Evolutionary conservation across 2,888 invertebrate species (phyloP), one percentile per base, ranked within the genome.

Genomic region (Teleogryllus oceanicus): DNA sequence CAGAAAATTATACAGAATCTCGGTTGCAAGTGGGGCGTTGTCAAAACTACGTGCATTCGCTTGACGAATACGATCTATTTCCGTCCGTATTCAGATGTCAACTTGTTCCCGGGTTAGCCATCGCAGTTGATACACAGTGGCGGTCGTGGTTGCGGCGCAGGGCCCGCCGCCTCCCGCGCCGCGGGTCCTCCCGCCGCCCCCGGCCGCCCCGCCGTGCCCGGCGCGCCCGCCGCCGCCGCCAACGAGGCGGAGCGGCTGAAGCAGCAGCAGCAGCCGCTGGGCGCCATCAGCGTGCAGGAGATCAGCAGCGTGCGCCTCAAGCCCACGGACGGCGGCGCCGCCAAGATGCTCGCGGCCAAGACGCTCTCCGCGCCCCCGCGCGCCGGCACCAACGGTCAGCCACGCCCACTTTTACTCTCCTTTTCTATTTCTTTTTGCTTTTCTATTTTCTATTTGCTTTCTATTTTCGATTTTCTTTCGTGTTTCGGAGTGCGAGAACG

Each of bases 221-320:
- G 20, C 18, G 24, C 50, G 11, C 76, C 74, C 13, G 74, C 50
- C 8, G 76, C 74, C 13, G 74, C 50, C 8, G 75, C 82, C 84
- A 21, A 50, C 50, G 81, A 49, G 81, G 80, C 79, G 81, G 82
- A 91, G 90, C 62, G 62, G 8, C 62, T 18, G 62, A 62, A 62
- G 16, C 77, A 49, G 83, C 89, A 89, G 79, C 90, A 90, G 82
- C 95, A 95, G 85, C 95, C 95, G 0, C 88, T 96, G n/a, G 94
- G 94, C 0, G 93, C 94, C 79, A 96, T 96, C 86, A 95, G 95
- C 86, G 94, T 93, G 85, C 95, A 95, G 83, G 96, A 96, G 85
- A 90, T 96, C 50, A 93, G 94, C 84, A 94, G 95, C 82, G 96
- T 96, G 0, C 93, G 94, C 87, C 87, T 94, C 82, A 90, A 95